A percentile compares a stretch with the other conserved stretches of the same genome.
Conservation (phyloP, 1,140 invertebrate genomes). For the Mizuhopecten yessoensis region DNA sequence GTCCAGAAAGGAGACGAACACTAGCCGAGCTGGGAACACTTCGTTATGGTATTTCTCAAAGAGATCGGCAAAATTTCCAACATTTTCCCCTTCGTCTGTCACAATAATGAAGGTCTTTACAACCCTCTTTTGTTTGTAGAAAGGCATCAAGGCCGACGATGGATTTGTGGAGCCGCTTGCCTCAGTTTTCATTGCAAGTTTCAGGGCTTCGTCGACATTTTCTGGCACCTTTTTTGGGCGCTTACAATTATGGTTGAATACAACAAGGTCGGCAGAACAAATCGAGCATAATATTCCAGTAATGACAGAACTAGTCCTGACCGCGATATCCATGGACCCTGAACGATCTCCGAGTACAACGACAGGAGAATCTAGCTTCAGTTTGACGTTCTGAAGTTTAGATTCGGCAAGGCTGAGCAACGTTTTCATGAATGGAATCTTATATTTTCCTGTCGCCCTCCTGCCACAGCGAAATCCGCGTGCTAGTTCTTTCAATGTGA, state of each 20-base stretch:
- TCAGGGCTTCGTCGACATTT: constrained; percentile 74
- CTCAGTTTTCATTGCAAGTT: constrained; percentile 75
- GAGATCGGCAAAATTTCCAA: constrained; percentile 74
- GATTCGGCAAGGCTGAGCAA: constrained; percentile 69
- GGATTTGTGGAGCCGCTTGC: constrained; percentile 78
- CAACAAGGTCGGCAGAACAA: constrained; percentile 79
- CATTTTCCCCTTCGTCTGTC: constrained; percentile 82
- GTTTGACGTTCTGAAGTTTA: constrained; percentile 56
- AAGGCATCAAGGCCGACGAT: constrained; percentile 78
- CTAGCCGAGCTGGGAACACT: constrained; percentile 79
- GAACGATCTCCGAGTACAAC: constrained; percentile 81
- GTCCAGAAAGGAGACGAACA: constrained; percentile 81
- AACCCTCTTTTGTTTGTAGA: constrained; percentile 78
- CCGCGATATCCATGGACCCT: constrained; percentile 81
- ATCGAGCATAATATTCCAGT: constrained; percentile 79
- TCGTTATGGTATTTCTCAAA: constrained; percentile 80
- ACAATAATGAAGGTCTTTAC: constrained; percentile 82
- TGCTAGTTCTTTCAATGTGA: constrained; percentile 55
- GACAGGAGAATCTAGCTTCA: constrained; percentile 76
- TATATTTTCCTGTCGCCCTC: constrained; percentile 27
- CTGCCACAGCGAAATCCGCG: background rate
- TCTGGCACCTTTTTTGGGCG: constrained; percentile 73
- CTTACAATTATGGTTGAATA: constrained; percentile 77
- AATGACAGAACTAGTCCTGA: constrained; percentile 81
- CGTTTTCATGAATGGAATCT: constrained; percentile 62